Evolutionary conservation across 2,113 vertebrate genomes (phyloP), one percentile per base, ranked within the genome.

Genomic region (Uria lomvia): DNA sequence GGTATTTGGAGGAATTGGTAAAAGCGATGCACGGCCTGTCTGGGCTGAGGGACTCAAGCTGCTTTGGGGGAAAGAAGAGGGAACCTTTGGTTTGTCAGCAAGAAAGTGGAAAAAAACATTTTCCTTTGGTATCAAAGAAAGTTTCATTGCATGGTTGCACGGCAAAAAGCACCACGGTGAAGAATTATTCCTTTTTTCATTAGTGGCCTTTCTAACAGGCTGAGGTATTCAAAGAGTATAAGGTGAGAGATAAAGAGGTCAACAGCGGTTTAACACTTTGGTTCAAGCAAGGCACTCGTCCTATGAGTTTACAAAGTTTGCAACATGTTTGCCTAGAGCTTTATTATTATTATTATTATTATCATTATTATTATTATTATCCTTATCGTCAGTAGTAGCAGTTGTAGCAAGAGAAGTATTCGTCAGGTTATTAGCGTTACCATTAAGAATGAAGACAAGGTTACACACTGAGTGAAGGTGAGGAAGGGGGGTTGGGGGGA

Each of bases 221-320:
- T 99, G 99, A 99, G 99, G 99, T 99, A 99, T 99, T 99, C 99
- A 98, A 98, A 99, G 98, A 99, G 99, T 99, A 99, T 98, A 99
- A 98, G 98, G 98, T 99, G 98, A 99, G 97, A 98, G 96, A 97
- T 96, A 97, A 97, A 98, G 99, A 99, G 99, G 99, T 99, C 99
- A 99, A 99, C 98, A 98, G 99, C 98, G 99, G 99, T 99, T 99
- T 99, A 99, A 99, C 99, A 99, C 99, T 99, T 99, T 99, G 99
- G 99, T 99, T 99, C 98, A 99, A 99, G 99, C 99, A 99, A 99
- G 99, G 99, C 99, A 99, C 99, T 99, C 99, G 95, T 99, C 99
- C 99, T 99, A 98, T 98, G 99, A 99, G 99, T 99, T 99, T 98
- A 99, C 98, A 99, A 99, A 99, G 98, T 99, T 99, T 98, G 98